Evolutionary conservation across 2,888 invertebrate genomes (phyloP).

Genomic region (Conomelus anceps): DNA sequence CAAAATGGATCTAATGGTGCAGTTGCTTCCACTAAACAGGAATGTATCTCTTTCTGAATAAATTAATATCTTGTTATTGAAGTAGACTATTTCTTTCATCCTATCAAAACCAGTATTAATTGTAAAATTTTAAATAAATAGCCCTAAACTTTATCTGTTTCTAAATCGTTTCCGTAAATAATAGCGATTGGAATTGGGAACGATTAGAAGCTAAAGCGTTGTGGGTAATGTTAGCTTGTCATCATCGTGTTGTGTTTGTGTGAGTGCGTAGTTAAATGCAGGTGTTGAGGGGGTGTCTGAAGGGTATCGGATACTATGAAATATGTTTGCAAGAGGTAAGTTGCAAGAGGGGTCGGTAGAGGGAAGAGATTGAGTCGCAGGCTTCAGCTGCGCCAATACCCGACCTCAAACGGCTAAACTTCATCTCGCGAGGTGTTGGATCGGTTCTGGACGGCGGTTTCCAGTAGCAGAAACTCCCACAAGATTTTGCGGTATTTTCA

Average conservation of each 20-base stretch:
- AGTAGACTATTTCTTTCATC: too few relatives aligned
- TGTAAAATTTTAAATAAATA: background rate
- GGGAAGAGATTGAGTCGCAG: background rate
- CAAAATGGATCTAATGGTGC: too few relatives aligned
- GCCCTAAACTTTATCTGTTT: background rate
- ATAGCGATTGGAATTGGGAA: background rate
- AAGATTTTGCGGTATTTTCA: conserved; percentile 13
- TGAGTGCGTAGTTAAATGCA: too few relatives aligned
- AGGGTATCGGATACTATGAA: background rate
- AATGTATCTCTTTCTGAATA: too few relatives aligned
- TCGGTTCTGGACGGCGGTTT: background rate
- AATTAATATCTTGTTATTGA: too few relatives aligned
- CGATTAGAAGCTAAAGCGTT: background rate
- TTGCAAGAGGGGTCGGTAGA: background rate
- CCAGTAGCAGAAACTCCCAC: background rate
- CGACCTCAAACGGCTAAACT: background rate
- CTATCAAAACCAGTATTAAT: too few relatives aligned
- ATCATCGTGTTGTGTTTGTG: too few relatives aligned
- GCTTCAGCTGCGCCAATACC: too few relatives aligned
- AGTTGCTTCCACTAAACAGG: too few relatives aligned
- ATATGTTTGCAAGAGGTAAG: background rate
- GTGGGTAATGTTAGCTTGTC: background rate
- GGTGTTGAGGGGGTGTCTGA: background rate
- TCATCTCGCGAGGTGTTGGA: background rate
- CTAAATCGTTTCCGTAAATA: background rate